Percentiles rank a stretch among this genome's conserved stretches.
phyloP scores from a whole-genome alignment of 2,797 vertebrate species.

The Myotis findleyi region DNA sequence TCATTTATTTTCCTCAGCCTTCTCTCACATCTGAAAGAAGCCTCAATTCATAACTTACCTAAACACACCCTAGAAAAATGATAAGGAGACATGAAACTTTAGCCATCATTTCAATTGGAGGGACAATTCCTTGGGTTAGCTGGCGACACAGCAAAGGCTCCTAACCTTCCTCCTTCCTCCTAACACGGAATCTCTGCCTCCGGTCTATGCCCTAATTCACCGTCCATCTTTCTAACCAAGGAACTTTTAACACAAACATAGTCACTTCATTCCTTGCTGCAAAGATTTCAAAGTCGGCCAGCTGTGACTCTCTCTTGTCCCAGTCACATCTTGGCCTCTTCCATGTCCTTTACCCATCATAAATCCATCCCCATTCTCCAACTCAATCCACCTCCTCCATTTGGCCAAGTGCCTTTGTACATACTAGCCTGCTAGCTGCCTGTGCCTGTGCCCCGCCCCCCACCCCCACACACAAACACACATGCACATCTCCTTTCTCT shows the following conservation, averaged over 20 bases:
- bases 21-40: background rate
- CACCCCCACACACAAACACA: rapidly evolving
- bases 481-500: background rate
- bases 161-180: background rate
- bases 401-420: background rate
- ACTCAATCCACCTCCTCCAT: background rate
- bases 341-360: rapidly evolving
- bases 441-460: too few relatives aligned
- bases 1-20: background rate
- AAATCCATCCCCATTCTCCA: background rate
- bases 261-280: rapidly evolving
- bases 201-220: rapidly evolving
- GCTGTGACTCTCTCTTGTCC: background rate
- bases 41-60: background rate
- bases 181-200: background rate
- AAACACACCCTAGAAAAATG: background rate
- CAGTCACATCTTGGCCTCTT: rapidly evolving
- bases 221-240: rapidly evolving
- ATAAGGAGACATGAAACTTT: background rate
- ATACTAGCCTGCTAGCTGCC: too few relatives aligned
- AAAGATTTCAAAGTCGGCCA: background rate
- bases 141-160: background rate
- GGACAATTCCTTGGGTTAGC: background rate
- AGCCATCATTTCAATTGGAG: background rate
- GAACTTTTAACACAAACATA: background rate